Base-by-base conservation (phyloP, 1,140 invertebrate species). In the Prorops nasuta region DNA sequence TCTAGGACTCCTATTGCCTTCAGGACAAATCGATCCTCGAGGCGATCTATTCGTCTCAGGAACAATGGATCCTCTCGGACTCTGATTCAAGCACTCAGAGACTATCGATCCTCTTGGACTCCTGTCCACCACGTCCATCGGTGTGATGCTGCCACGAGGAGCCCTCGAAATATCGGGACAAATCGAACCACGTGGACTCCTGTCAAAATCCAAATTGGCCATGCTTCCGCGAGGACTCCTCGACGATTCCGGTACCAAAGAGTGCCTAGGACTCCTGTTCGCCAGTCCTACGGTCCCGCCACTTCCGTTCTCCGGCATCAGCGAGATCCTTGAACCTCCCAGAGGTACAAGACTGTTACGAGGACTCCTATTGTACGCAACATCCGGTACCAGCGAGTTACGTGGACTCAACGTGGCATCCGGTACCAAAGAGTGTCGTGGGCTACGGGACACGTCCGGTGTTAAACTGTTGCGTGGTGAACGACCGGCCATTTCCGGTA, bases 151-250 rank as follows among this genome's bases (percentile, higher is more conserved):
- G 51, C 84, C 83, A 40, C 85, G 71, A 0, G 83, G 80, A 66
- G 83, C 82, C 49, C 83, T 73, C 0, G 76, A 72, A 8, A 68
- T 15, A 0, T 67, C 65, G 0, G 81, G 80, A 35, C 81, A 80
- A 22, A 86, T 79, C 10, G 84, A 86, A 1, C 85, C 85, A 28
- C 85, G 69, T 8, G 84, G 84, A 67, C 80, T 85, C 31, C 81
- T 69, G 24, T 79, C 80, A 14, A 76, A 76, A 19, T 81, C 78
- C 18, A 77, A 66, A 21, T 73, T 75, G 1, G 67, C 69, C 3
- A 80, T 49, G 35, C 74, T 77, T 7, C 78, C 78, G 3, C 81
- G 65, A 0, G 80, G 79, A 58, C 77, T 79, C 12, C 74, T 75
- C 9, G 63, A 63, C 10, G 69, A 62, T 43, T 85, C 83, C 0